Evolutionary conservation across 2,113 vertebrate genomes (phyloP).

Genomic region (Syngnathus scovelli): DNA sequence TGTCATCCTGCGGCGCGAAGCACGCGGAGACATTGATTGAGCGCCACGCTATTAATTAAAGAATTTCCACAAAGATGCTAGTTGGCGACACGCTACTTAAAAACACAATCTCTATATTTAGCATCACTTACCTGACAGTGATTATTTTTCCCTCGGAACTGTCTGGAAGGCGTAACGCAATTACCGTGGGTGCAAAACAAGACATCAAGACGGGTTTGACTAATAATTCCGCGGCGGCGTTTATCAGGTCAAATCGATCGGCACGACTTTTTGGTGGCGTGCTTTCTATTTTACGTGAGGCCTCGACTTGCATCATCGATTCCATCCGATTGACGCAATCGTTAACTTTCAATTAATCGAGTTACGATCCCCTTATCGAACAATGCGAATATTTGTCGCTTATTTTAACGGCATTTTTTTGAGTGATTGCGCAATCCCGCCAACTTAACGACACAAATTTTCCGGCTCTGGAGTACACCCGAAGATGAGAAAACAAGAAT

Average conservation of each 20-base stretch:
- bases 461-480: too few species aligned
- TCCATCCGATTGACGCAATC: too few species aligned
- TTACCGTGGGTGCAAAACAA: slow-evolving; percentile 7
- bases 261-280: too few species aligned
- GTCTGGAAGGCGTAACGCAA: slow-evolving; percentile 13
- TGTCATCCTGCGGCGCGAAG: not conserved
- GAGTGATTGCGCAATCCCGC: not conserved
- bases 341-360: too few species aligned
- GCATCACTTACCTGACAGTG: not conserved
- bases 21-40: not conserved
- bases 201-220: not conserved
- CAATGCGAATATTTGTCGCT: too few species aligned
- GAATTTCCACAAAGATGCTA: slow-evolving; percentile 8
- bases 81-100: not conserved
- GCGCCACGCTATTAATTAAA: slow-evolving; percentile 9
- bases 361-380: too few species aligned
- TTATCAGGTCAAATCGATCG: too few species aligned
- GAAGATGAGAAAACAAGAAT: not conserved
- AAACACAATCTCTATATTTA: slow-evolving; percentile 5
- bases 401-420: not conserved
- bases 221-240: not conserved
- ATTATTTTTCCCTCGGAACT: slow-evolving; percentile 1
- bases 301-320: too few species aligned
- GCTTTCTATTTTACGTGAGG: too few species aligned
- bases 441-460: too few species aligned